A percentile compares a stretch with the other conserved stretches of the same genome.
Conservation (phyloP, 2,113 vertebrate species). For the Aplodontia rufa region DNA sequence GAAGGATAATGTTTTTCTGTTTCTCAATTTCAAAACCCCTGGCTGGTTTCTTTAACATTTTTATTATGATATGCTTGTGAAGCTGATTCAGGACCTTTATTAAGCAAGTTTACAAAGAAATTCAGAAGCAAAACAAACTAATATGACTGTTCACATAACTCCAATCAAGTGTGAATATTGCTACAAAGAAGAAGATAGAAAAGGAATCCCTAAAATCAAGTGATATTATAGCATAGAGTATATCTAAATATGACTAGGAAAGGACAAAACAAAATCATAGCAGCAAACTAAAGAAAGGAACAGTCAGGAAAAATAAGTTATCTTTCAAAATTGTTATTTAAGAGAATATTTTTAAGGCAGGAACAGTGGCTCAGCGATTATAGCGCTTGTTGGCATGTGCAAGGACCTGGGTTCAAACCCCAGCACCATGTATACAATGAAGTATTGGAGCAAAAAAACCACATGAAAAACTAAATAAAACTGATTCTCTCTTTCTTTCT, state of each 20-base stretch:
- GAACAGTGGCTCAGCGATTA: too few species aligned
- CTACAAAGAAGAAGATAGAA: neutral
- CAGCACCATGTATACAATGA: too few species aligned
- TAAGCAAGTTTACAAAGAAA: neutral
- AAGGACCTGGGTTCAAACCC: too few species aligned
- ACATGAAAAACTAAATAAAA: too few species aligned
- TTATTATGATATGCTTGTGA: neutral
- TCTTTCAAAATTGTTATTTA: neutral
- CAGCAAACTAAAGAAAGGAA: neutral
- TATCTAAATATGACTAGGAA: neutral
- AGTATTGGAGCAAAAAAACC: too few species aligned
- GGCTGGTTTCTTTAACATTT: neutral
- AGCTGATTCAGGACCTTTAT: neutral
- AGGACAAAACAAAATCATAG: neutral
- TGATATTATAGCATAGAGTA: neutral
- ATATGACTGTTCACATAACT: neutral
- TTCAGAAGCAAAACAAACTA: neutral
- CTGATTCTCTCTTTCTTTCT: too few species aligned
- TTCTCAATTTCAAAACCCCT: neutral
- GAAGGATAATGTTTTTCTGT: neutral
- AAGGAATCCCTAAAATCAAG: neutral
- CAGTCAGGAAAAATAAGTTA: neutral
- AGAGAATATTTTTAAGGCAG: neutral
- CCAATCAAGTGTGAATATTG: neutral
- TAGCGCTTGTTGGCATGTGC: too few species aligned